Evolutionary conservation across 2,888 invertebrate species (phyloP).

Genomic region (Heliconius erato): DNA sequence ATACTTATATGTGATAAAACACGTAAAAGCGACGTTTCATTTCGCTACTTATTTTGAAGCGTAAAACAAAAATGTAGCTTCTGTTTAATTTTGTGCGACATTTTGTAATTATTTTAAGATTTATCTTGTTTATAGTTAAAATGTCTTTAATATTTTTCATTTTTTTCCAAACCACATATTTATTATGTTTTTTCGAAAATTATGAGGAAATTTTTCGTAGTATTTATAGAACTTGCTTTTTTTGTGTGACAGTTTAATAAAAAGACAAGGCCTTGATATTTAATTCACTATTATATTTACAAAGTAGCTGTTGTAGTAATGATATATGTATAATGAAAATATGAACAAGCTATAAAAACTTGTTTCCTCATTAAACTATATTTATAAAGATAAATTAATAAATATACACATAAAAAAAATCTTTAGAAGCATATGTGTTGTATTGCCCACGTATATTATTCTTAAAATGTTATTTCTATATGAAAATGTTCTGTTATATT

Average conservation of each 20-base stretch:
- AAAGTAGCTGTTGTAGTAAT: neutral
- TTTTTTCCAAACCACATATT: neutral
- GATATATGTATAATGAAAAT: neutral
- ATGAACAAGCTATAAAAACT: neutral
- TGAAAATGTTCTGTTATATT: no score
- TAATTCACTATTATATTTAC: neutral
- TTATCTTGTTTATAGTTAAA: neutral
- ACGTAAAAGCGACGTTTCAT: conserved; percentile 16
- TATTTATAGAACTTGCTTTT: neutral
- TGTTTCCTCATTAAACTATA: neutral
- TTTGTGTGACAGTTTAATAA: neutral
- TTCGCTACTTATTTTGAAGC: conserved; percentile 11
- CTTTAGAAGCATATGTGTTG: no score
- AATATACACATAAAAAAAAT: no score
- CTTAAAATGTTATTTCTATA: no score
- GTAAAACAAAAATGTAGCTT: conserved; percentile 8
- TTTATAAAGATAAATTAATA: no score
- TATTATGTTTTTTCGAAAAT: neutral
- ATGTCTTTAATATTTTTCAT: neutral
- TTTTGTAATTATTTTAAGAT: neutral
- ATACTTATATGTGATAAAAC: conserved; percentile 18
- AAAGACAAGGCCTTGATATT: neutral
- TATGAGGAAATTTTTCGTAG: neutral
- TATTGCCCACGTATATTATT: no score
- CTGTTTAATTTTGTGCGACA: conserved; percentile 10